A percentile compares a stretch with the other conserved stretches of the same genome.
Evolutionary conservation across 2,888 invertebrate genomes (phyloP).

Genomic region (Tipula lateralis): DNA sequence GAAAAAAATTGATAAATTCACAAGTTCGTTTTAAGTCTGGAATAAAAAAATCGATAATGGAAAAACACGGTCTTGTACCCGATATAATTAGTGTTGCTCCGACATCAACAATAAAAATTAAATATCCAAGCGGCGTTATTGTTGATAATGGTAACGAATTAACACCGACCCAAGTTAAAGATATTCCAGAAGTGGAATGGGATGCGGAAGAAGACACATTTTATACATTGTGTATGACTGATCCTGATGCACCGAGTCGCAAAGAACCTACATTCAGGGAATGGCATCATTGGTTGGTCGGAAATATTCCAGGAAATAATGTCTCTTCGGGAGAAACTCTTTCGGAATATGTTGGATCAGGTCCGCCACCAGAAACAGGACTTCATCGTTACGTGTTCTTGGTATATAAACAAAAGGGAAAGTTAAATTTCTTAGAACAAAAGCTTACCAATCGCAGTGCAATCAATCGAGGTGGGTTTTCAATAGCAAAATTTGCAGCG

Average conservation of each 20-base stretch:
- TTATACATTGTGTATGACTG: conserved; percentile 80
- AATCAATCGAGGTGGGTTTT: conserved; percentile 57
- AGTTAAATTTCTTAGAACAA: conserved; percentile 52
- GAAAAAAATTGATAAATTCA: not conserved
- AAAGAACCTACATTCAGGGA: conserved; percentile 57
- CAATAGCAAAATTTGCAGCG: conserved; percentile 68
- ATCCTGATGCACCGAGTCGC: conserved; percentile 66
- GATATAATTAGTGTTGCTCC: conserved; percentile 69
- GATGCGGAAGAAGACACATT: conserved; percentile 53
- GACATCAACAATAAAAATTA: conserved; percentile 50
- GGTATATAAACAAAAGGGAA: conserved; percentile 61
- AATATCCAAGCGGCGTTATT: conserved; percentile 45
- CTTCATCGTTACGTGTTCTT: conserved; percentile 66
- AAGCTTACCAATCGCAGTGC: conserved; percentile 51
- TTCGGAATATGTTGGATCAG: conserved; percentile 56
- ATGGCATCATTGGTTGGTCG: conserved; percentile 62
- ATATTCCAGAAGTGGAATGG: conserved; percentile 66
- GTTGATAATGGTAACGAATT: conserved; percentile 65
- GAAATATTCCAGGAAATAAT: conserved; percentile 57
- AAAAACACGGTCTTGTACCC: conserved; percentile 61
- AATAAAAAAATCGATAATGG: conserved; percentile 37
- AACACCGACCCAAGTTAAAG: conserved; percentile 72
- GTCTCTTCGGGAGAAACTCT: conserved; percentile 55
- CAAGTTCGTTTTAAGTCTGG: not conserved
- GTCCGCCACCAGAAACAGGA: conserved; percentile 58